phyloP scores from a whole-genome alignment of 2,888 invertebrate species.

The Drosophila lacicola region DNA sequence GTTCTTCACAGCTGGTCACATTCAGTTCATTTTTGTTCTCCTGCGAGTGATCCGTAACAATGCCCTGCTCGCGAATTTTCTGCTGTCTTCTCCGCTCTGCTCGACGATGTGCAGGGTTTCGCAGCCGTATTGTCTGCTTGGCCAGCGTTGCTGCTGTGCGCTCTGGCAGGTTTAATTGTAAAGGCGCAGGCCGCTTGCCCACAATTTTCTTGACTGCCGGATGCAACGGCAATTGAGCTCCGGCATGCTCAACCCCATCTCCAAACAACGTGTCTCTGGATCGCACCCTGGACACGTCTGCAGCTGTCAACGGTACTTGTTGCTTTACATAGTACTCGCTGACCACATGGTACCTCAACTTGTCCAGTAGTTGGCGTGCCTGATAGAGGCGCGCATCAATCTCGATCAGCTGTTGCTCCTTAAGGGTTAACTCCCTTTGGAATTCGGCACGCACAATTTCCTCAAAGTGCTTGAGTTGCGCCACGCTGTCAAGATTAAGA shows the following conservation, averaged over 20 bases:
- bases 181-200: constrained; percentile 86
- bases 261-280: constrained; percentile 68
- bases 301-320: constrained; percentile 85
- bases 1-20: constrained; percentile 39
- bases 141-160: constrained; percentile 86
- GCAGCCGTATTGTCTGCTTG: constrained; percentile 78
- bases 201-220: constrained; percentile 91
- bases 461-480: constrained; percentile 81
- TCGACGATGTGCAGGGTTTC: constrained; percentile 75
- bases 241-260: constrained; percentile 56
- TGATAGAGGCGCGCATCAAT: constrained; percentile 89
- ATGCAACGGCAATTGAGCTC: constrained; percentile 88
- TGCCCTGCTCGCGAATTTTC: constrained; percentile 77
- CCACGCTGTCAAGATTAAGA: constrained; percentile 37
- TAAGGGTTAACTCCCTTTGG: constrained; percentile 88
- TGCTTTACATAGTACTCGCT: constrained; percentile 88
- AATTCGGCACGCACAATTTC: constrained; percentile 90
- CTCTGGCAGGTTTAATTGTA: constrained; percentile 72
- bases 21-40: neutral
- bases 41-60: constrained; percentile 80
- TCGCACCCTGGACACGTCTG: constrained; percentile 81
- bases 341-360: constrained; percentile 87
- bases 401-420: constrained; percentile 90
- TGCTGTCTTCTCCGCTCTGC: constrained; percentile 78
- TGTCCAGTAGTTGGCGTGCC: constrained; percentile 87